Evolutionary conservation across 2,888 invertebrate species (phyloP), one percentile per base, ranked within the genome.

Genomic region (Ceraclea dissimilis): DNA sequence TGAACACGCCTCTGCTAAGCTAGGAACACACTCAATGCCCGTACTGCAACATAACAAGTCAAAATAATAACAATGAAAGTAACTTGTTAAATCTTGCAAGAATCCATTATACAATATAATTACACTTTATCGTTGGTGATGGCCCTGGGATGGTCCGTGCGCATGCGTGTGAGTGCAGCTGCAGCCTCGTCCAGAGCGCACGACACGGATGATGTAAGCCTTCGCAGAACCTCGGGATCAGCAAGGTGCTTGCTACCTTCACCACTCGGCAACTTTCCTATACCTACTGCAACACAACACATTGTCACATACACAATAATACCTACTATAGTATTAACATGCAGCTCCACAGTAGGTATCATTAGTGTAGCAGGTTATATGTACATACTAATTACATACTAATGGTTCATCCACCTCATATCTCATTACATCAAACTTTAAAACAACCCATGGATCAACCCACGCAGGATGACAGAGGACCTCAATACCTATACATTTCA

Each of bases 171-270:
- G 64, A 97, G 82, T 56, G 95, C 95, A 66, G 95, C 95, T 62
- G 95, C 95, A 58, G 96, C 96, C 78, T 96, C 95, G 80, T 96
- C 95, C 68, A 97, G 83, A 63, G 96, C 95, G 78, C 93, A 93
- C 67, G 93, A 88, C 64, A 90, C 90, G 66, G 91, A 91, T 53
- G 91, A 90, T 65, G 93, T 92, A 68, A 93, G 80, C 67, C 90
- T 84, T 65, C 90, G 81, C 65, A 93, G 80, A 66, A 92, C 90
- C 74, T 93, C 92, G 63, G 92, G 91, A 76, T 93, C 92, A 60
- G 90, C 88, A 67, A 91, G 82, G 73, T 89, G 85, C 74, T 88
- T 88, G 16, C 39, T 39, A 68, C 88, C 87, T 79, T 88, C 88
- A 68, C 85, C 85, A 60, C 84, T 80, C 52, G 90, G 85, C 68